Conservation (phyloP, 2,797 vertebrate species). For the Hippopotamyrus pictus region DNA sequence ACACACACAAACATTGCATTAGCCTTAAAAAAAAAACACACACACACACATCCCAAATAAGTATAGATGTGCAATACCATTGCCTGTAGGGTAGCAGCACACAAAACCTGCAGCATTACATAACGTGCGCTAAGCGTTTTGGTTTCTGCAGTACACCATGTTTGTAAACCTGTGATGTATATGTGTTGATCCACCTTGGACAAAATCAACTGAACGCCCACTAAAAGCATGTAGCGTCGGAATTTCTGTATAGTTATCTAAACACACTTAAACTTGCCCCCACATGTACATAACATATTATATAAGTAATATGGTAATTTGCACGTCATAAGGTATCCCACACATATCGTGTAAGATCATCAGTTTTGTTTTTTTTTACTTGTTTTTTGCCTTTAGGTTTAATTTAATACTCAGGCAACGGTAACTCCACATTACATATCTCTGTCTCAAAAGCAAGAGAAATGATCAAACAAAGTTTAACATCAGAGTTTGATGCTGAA, state of each 20-base stretch:
- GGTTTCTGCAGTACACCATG: neutral
- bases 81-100: neutral
- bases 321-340: neutral
- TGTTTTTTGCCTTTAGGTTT: neutral
- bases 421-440: neutral
- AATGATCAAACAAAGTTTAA: neutral
- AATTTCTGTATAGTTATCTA: neutral
- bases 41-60: neutral
- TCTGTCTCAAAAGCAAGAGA: neutral
- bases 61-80: neutral
- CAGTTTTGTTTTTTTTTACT: neutral
- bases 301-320: neutral
- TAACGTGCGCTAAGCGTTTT: neutral
- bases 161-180: conserved; percentile 11
- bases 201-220: neutral
- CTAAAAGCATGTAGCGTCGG: neutral
- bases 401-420: neutral
- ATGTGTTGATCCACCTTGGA: neutral
- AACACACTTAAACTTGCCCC: neutral
- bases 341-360: neutral
- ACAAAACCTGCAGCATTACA: neutral
- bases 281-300: neutral
- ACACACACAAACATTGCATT: neutral
- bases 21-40: neutral
- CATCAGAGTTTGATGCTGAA: conserved; percentile 4